Conservation (phyloP, 2,888 invertebrate genomes). For the Dynastes tityus region DNA sequence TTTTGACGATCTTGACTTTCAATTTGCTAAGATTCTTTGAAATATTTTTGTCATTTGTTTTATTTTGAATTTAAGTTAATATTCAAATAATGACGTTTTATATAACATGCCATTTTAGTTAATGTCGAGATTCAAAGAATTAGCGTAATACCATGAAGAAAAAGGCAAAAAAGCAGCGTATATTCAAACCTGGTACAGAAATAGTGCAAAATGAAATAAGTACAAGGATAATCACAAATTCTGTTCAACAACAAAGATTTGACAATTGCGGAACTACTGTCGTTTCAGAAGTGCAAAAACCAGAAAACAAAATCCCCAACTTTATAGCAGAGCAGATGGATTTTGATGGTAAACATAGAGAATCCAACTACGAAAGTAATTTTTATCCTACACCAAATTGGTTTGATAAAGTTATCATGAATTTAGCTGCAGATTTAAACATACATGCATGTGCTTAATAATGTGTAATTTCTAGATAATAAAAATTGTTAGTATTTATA, state of each 20-base stretch:
- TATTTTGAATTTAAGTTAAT: too few species aligned
- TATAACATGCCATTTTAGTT: neutral
- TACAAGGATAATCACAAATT: conserved; percentile 33
- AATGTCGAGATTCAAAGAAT: neutral
- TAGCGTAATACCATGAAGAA: conserved; percentile 33
- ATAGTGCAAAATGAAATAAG: conserved; percentile 11
- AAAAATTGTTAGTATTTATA: conserved; percentile 21
- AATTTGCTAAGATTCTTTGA: too few species aligned
- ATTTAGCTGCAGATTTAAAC: conserved; percentile 33
- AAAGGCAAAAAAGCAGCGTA: conserved; percentile 34
- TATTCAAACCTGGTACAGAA: conserved; percentile 22
- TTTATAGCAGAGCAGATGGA: conserved; percentile 11
- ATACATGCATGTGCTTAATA: neutral
- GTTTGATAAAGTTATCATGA: conserved; percentile 23
- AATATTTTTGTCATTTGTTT: too few species aligned
- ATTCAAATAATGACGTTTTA: neutral
- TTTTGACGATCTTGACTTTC: too few species aligned
- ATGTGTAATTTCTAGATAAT: conserved; percentile 1
- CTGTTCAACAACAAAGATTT: conserved; percentile 11
- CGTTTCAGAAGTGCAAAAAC: neutral
- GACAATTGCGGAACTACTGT: conserved; percentile 12
- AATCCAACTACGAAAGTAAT: conserved; percentile 26
- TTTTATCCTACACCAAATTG: conserved; percentile 34
- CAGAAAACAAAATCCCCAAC: conserved; percentile 25
- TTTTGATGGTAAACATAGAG: conserved; percentile 17